A percentile compares a stretch with the other conserved stretches of the same genome.
phyloP scores from a whole-genome alignment of 2,888 invertebrate genomes.

The Campoplex nolae region DNA sequence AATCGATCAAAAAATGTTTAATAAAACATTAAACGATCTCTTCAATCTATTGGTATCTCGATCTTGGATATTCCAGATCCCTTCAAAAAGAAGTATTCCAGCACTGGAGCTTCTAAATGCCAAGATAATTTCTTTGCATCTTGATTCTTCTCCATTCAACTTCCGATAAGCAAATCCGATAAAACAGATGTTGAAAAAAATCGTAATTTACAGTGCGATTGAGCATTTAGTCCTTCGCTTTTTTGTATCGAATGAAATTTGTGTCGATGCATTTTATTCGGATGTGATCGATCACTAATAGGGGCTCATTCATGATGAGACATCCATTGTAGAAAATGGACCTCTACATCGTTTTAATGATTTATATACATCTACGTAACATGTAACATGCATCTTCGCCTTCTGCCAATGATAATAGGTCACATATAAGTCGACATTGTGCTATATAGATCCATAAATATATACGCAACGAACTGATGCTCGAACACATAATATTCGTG shows the following conservation, averaged over 20 bases:
- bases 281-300: conserved; percentile 1
- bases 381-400: neutral
- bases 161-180: neutral
- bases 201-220: neutral
- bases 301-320: conserved; percentile 12
- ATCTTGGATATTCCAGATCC: neutral
- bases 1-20: too few relatives aligned
- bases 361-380: neutral
- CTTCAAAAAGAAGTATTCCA: neutral
- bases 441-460: neutral
- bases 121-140: neutral
- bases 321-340: neutral
- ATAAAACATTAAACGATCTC: too few relatives aligned
- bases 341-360: neutral
- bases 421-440: neutral
- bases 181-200: neutral
- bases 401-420: neutral
- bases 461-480: conserved; percentile 40
- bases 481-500: conserved; percentile 65
- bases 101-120: too few relatives aligned
- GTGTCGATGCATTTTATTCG: neutral
- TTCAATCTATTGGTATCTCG: neutral
- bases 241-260: neutral
- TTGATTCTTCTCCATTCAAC: neutral
- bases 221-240: neutral